Conservation (phyloP, 2,888 invertebrate genomes). For the Xestia c-nigrum region DNA sequence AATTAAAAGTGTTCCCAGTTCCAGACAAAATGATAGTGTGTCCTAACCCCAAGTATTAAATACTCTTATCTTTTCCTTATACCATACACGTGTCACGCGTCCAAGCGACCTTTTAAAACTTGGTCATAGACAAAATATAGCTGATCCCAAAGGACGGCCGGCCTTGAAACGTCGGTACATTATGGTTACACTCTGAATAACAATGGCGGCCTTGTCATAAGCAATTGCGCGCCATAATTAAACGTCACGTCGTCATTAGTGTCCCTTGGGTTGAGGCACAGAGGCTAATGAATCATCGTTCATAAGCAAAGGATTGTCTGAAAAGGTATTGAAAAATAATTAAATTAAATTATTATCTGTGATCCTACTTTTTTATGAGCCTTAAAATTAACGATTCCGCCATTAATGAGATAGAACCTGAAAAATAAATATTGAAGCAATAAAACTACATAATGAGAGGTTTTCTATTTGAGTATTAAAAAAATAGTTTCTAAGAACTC, state of each 20-base stretch:
- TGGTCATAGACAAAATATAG: constrained; percentile 23
- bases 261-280: constrained; percentile 50
- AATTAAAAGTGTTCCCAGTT: not conserved
- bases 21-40: not conserved
- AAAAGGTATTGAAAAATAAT: not conserved
- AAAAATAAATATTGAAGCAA: not conserved
- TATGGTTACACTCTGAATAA: constrained; percentile 58
- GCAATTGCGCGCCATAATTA: constrained; percentile 60
- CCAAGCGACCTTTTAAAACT: constrained; percentile 40
- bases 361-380: not conserved
- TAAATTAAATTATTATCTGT: not conserved
- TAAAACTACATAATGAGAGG: not conserved
- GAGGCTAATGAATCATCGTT: constrained; percentile 42
- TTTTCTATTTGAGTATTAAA: too few relatives aligned
- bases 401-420: not conserved
- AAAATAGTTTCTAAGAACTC: too few relatives aligned
- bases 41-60: not conserved
- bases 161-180: constrained; percentile 55
- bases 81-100: not conserved
- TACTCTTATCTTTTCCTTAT: constrained; percentile 5
- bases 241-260: constrained; percentile 30
- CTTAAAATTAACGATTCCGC: not conserved
- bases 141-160: constrained; percentile 50
- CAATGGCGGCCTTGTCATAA: constrained; percentile 63
- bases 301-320: constrained; percentile 6